Conservation (phyloP, 2,797 vertebrate genomes). For the Epinephelus coioides region DNA sequence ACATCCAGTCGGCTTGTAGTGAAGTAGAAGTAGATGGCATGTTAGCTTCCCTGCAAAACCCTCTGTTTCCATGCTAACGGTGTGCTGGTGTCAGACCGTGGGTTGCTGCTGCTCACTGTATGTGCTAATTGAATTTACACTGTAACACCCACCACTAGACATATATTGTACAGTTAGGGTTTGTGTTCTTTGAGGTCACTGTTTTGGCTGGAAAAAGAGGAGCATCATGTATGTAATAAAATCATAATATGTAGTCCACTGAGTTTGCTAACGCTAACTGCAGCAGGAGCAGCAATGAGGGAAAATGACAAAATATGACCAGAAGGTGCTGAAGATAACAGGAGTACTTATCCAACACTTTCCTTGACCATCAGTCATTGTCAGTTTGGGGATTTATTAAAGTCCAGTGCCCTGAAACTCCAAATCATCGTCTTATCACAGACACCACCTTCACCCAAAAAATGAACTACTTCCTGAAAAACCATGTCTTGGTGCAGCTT, state of each 20-base stretch:
- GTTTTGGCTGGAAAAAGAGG: background rate
- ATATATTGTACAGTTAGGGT: background rate
- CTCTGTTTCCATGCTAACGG: no score
- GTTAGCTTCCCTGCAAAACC: no score
- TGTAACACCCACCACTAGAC: background rate
- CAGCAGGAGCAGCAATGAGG: background rate
- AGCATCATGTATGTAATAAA: background rate
- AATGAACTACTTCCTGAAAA: slow-evolving; percentile 16
- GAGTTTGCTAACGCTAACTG: background rate
- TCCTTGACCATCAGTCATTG: slow-evolving; percentile 24
- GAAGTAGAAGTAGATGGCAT: no score
- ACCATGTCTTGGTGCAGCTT: background rate
- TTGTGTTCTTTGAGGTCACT: background rate
- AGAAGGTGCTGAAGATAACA: slow-evolving; percentile 39
- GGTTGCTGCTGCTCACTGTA: no score
- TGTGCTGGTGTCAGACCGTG: no score
- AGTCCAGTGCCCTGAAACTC: slow-evolving; percentile 6
- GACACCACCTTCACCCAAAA: slow-evolving; percentile 11
- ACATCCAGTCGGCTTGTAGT: no score
- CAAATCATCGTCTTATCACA: slow-evolving; percentile 29
- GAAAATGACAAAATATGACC: background rate
- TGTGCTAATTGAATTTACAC: background rate
- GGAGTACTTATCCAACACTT: slow-evolving; percentile 10
- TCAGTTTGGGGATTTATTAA: background rate
- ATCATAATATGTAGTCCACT: background rate